Base-by-base conservation (phyloP, 2,113 vertebrate genomes). In the Progne subis region DNA sequence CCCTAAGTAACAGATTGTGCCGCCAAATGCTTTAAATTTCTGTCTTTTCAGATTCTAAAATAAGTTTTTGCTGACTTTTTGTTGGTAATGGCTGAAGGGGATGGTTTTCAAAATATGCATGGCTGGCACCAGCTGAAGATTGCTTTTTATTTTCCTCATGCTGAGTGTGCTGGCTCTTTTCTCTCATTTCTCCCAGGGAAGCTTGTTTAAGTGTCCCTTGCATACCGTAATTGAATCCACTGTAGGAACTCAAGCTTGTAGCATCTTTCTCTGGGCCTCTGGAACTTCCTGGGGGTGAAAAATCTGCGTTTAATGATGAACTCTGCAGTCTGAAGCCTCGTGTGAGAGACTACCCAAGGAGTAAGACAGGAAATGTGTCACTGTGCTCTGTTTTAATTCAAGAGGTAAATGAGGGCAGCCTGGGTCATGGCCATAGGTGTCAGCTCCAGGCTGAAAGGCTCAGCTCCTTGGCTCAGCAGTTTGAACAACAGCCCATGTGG, bases 21-120 rank as follows among this genome's bases (percentile, higher is more conserved):
- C 29, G 3, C 78, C 76, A 81, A 92, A 88, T 90, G 78, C 78
- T 92, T 94, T 85, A 83, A 92, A 80, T 84, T 65, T 78, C 50
- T 75, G 28, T 88, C 77, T 96, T 94, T 97, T 95, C 84, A 92
- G 61, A 78, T 87, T 86, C 92, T 91, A 78, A 95, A 94, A 89
- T 92, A 95, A 92, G 91, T 87, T 80, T 97, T 94, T 96, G 96
- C 90, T 95, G 95, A 95, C 92, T 96, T 96, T 85, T 90, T 81
- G 86, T 93, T 95, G 89, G 46, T 94, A 86, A 85, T 84, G 84
- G 88, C 89, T 91, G 77, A 92, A 88, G 90, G 65, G 85, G 63
- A 63, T 82, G 78, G 77, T 88, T 96, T 95, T 90, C 91, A 95
- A 95, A 96, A 94, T 92, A 71, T 92, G 90, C 91, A 64, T 87